Conservation (phyloP, 2,888 invertebrate species). For the Leptinotarsa rubiginosa region DNA sequence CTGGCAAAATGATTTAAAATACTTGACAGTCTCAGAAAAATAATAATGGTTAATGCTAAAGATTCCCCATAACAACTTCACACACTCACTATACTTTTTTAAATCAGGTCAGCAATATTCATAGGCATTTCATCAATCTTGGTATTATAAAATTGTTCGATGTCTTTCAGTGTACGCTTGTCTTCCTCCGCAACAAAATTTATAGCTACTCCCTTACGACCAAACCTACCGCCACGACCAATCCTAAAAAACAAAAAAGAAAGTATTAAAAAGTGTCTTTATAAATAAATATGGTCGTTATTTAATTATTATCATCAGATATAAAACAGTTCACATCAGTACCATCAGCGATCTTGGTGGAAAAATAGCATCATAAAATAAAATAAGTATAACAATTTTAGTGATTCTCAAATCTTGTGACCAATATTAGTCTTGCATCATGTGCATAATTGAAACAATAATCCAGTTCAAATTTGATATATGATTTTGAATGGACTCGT, state of each 20-base stretch:
- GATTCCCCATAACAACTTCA: conserved; percentile 67
- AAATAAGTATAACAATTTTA: no score
- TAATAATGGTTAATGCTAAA: conserved; percentile 68
- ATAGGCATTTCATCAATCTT: conserved; percentile 99
- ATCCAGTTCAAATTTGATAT: no score
- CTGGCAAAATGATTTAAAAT: conserved; percentile 31
- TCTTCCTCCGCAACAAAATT: conserved; percentile 98
- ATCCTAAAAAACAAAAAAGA: conserved; percentile 78
- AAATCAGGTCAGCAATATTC: conserved; percentile 99
- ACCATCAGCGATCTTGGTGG: conserved; percentile 56
- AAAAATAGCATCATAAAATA: conserved; percentile 42
- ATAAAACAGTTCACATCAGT: conserved; percentile 44
- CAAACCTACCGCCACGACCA: conserved; percentile 99
- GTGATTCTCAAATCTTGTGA: no score
- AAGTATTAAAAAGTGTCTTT: conserved; percentile 5
- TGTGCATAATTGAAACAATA: no score
- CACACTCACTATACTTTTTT: conserved; percentile 68
- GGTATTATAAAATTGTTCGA: conserved; percentile 98
- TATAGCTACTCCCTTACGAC: conserved; percentile 88
- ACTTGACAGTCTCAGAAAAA: conserved; percentile 62
- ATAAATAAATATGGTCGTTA: neutral
- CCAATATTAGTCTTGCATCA: no score
- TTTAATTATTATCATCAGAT: conserved; percentile 29
- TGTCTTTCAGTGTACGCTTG: conserved; percentile 93
- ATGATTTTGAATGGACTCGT: no score